Evolutionary conservation across 2,113 vertebrate species (phyloP).

Genomic region (Seriola rivoliana): DNA sequence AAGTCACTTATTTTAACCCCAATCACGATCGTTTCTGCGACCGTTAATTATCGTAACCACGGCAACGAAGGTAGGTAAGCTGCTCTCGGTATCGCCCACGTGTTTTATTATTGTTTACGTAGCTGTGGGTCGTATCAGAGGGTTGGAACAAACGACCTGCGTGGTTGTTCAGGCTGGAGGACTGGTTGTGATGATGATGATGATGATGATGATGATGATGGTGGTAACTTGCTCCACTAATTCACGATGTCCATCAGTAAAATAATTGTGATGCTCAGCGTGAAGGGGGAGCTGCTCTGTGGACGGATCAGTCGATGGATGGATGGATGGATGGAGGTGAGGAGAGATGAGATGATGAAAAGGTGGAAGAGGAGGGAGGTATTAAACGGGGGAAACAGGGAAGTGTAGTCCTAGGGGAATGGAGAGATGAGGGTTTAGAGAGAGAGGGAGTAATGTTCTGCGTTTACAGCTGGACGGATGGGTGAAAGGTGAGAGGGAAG

Average conservation of each 20-base stretch:
- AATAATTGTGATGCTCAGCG: slow-evolving; percentile 45
- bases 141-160: no score
- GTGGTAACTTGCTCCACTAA: slow-evolving; percentile 39
- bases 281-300: not conserved
- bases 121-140: no score
- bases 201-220: slow-evolving; percentile 10
- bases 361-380: not conserved
- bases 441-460: not conserved
- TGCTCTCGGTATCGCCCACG: no score
- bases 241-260: slow-evolving; percentile 60
- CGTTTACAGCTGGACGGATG: not conserved
- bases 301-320: not conserved
- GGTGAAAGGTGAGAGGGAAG: not conserved
- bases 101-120: no score
- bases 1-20: no score
- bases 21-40: no score
- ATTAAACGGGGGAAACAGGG: no score
- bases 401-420: not conserved
- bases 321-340: not conserved
- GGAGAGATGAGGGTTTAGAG: not conserved
- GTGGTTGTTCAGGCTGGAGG: no score
- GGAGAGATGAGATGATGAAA: not conserved
- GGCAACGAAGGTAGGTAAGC: no score
- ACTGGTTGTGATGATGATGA: not conserved
- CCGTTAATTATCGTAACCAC: no score